A percentile compares a stretch with the other conserved stretches of the same genome.
These are phyloP conservation scores for Passer domesticus DNA, from an alignment of 2,113 vertebrate species.

Conservation along the genomic window DNA sequence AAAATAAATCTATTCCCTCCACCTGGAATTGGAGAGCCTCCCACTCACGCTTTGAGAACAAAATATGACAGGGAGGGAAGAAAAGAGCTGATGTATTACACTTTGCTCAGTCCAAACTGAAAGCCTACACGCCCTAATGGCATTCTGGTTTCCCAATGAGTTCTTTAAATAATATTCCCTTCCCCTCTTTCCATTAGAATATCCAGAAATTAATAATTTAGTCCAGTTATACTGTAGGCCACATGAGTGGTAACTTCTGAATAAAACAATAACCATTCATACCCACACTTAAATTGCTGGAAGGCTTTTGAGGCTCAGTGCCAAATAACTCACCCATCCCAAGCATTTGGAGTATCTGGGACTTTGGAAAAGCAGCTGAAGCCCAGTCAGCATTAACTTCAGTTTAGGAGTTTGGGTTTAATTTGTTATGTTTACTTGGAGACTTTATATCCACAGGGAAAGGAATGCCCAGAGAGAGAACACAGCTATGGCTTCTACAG, in stretches of 20 bases:
- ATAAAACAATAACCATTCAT: constrained; percentile 55
- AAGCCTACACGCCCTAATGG: background rate
- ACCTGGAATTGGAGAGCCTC: background rate
- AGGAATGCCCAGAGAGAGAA: background rate
- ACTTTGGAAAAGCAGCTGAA: background rate
- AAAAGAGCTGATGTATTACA: constrained; percentile 34
- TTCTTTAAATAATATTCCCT: constrained; percentile 36
- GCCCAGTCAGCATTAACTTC: background rate
- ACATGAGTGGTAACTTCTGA: constrained; percentile 42
- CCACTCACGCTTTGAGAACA: constrained; percentile 12
- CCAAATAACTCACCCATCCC: background rate
- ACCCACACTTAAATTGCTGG: background rate
- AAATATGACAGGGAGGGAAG: constrained; percentile 16
- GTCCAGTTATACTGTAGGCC: background rate
- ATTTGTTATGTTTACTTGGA: background rate
- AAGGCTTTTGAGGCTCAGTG: constrained; percentile 17
- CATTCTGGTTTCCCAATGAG: constrained; percentile 30
- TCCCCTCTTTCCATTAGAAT: constrained; percentile 3
- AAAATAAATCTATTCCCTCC: constrained; percentile 21
- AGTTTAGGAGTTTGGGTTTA: background rate
- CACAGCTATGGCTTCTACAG: background rate
- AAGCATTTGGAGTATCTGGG: background rate
- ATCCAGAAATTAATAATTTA: constrained; percentile 61
- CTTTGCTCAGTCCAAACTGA: constrained; percentile 9
- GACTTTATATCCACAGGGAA: background rate